A percentile compares a stretch with the other conserved stretches of the same genome.
phyloP scores from a whole-genome alignment of 2,888 invertebrate genomes.

The Lithophane leautieri region DNA sequence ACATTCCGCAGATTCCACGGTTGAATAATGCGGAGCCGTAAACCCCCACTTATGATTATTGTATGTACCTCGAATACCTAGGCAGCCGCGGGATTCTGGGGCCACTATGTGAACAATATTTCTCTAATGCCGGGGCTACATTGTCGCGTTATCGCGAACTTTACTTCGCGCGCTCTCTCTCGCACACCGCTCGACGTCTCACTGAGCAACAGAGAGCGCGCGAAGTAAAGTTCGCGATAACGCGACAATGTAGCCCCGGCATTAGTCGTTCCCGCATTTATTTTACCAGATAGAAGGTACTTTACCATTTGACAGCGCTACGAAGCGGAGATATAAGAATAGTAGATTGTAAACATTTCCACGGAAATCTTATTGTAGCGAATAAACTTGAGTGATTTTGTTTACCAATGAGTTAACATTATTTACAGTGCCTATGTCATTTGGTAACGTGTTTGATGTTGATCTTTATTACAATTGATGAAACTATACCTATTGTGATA shows the following conservation, averaged over 20 bases:
- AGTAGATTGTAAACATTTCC: conserved; percentile 38
- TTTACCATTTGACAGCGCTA: conserved; percentile 46
- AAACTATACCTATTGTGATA: conserved; percentile 29
- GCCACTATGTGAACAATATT: conserved; percentile 44
- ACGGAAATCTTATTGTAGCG: conserved; percentile 28
- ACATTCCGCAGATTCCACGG: conserved; percentile 55
- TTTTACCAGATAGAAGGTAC: conserved; percentile 45
- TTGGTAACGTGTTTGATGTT: conserved; percentile 21
- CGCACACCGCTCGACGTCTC: too few relatives aligned
- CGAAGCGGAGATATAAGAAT: conserved; percentile 20
- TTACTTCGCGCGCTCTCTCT: too few relatives aligned
- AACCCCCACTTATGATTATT: conserved; percentile 61
- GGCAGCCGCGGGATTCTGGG: conserved; percentile 35
- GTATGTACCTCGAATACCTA: conserved; percentile 46
- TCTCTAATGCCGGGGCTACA: too few relatives aligned
- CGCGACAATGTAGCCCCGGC: too few relatives aligned
- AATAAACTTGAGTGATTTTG: conserved; percentile 37
- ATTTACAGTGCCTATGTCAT: conserved; percentile 6
- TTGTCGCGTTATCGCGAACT: too few relatives aligned
- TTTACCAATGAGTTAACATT: conserved; percentile 16
- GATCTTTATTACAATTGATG: conserved; percentile 10
- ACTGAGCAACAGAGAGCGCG: too few relatives aligned
- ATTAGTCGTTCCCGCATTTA: too few relatives aligned
- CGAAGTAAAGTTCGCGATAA: too few relatives aligned
- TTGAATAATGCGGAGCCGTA: conserved; percentile 52